Base-by-base conservation (phyloP, 1,140 invertebrate genomes). In the Wiebesia pumilae region DNA sequence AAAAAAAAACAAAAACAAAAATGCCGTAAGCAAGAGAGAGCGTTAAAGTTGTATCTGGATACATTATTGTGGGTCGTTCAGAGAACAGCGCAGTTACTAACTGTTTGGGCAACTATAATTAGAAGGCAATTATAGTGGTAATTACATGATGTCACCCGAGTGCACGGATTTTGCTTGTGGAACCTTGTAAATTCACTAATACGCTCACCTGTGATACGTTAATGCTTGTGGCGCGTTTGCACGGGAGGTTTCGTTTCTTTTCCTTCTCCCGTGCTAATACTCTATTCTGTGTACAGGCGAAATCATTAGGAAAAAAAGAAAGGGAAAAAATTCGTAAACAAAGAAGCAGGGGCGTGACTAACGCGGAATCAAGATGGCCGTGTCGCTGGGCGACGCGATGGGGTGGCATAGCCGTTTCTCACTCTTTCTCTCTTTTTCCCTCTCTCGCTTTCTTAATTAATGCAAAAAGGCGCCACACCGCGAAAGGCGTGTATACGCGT, bases 281-380 rank as follows among this genome's bases (percentile, higher is more conserved):
- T 54, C 43, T 7, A 2, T 54, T 33, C 65, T 73, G 9, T 71
- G 0, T 62, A 10, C 27, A 21, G 12, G 30, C 47, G 1, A 62
- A 35, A 14, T 51, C 12, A 47, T 77, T 51, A 77, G n/a, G n/a
- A 47, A 81, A 58, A 58, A 47, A 38, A 79, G 43, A 24, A n/a
- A n/a, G 19, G 73, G 38, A 85, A 84, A 92, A 91, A 91, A 90
- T 90, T 84, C 83, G 89, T 92, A 92, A 93, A 93, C 92, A 93
- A 93, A 93, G 90, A 89, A 90, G 90, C 90, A 90, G 91, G 91
- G 93, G 93, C 93, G 93, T 93, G 91, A 88, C 92, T 90, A 83
- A 43, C 91, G 90, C 89, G 58, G 33, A 83, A 81, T 87, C 92
- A 94, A 93, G 93, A 94, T 94, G 93, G 93, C 93, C 91, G 93